A percentile compares a stretch with the other conserved stretches of the same genome.
phyloP scores from a whole-genome alignment of 2,797 vertebrate genomes.

The Manis crassicaudata region DNA sequence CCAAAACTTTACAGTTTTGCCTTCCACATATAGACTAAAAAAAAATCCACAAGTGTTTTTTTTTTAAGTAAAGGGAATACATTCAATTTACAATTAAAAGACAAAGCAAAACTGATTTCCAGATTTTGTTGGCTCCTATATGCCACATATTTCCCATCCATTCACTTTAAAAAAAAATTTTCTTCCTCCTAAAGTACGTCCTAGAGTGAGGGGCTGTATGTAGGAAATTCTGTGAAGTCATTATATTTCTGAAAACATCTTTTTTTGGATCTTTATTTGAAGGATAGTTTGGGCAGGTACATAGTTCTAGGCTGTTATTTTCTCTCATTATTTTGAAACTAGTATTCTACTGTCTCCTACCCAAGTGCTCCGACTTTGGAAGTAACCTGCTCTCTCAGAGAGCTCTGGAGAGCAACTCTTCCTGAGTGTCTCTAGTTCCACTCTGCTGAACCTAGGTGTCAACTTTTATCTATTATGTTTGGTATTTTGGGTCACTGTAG shows the following conservation, averaged over 20 bases:
- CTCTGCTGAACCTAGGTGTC: neutral
- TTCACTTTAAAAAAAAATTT: too few relatives aligned
- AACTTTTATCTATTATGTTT: too few relatives aligned
- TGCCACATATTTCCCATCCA: neutral
- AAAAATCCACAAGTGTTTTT: too few relatives aligned
- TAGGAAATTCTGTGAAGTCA: neutral
- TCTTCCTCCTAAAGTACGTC: neutral
- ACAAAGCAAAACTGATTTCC: neutral
- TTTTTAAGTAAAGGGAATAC: neutral
- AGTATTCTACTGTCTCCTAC: neutral
- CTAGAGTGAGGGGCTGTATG: neutral
- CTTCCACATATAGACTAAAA: neutral
- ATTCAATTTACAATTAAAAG: neutral
- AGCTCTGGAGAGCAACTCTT: neutral
- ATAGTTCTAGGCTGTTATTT: neutral
- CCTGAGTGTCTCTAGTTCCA: neutral
- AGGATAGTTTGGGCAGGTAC: neutral
- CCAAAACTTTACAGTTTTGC: neutral
- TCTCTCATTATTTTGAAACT: neutral
- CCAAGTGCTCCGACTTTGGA: neutral
- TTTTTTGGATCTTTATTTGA: neutral
- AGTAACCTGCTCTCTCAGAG: neutral
- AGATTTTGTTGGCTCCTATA: neutral
- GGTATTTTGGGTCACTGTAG: neutral
- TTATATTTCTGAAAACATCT: neutral